Conservation (phyloP, 2,113 vertebrate species). For the Triplophysa tibetana region DNA sequence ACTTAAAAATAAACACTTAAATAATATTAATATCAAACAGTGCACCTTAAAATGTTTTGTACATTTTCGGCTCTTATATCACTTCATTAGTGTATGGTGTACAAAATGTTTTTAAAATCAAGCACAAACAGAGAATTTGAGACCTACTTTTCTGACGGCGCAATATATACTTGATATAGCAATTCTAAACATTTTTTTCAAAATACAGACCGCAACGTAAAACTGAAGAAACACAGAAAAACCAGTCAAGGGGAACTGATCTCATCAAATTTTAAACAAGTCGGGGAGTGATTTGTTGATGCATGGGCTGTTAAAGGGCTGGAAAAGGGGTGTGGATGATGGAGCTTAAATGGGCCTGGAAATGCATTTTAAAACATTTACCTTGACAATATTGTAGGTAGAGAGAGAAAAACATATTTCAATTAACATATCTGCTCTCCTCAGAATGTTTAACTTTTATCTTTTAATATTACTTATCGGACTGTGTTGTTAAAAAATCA, state of each 20-base stretch:
- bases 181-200: conserved; percentile 50
- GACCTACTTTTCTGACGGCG: not conserved
- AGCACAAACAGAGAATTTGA: not conserved
- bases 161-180: conserved; percentile 39
- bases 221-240: conserved; percentile 49
- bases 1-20: too few species aligned
- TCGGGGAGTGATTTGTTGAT: conserved; percentile 59
- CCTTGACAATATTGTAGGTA: not conserved
- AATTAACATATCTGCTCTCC: not conserved
- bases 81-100: too few species aligned
- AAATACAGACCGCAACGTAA: conserved; percentile 38
- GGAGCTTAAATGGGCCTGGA: conserved; percentile 27
- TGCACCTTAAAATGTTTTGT: too few species aligned
- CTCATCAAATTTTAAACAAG: conserved; percentile 78
- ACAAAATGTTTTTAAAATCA: not conserved
- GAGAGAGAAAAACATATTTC: not conserved
- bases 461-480: not conserved
- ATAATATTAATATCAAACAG: too few species aligned
- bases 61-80: too few species aligned
- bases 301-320: conserved; percentile 52
- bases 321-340: conserved; percentile 20
- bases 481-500: not conserved
- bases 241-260: conserved; percentile 75
- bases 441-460: not conserved
- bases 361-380: conserved; percentile 4